Evolutionary conservation across 2,113 vertebrate species (phyloP).

Genomic region (Brachirus orientalis): DNA sequence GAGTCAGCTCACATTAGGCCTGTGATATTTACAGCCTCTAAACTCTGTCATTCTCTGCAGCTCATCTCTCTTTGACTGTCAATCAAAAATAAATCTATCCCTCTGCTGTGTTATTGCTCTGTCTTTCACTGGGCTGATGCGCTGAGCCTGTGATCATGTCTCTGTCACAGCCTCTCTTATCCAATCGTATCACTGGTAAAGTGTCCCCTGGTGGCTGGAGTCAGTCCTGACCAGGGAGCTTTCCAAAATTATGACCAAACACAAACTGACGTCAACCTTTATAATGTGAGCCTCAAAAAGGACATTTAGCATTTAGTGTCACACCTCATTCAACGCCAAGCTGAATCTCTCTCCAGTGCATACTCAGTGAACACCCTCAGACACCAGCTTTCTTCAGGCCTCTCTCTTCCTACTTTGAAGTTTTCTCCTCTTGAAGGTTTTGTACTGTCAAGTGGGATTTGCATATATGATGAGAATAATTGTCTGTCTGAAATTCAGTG

Average conservation of each 20-base stretch:
- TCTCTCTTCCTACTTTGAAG: conserved; percentile 78
- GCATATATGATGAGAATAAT: conserved; percentile 83
- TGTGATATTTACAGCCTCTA: conserved; percentile 40
- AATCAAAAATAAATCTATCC: conserved; percentile 50
- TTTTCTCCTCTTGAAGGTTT: conserved; percentile 72
- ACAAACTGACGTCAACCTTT: conserved; percentile 36
- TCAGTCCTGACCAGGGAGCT: conserved; percentile 27
- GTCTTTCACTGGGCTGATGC: conserved; percentile 20
- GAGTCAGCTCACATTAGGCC: conserved; percentile 20
- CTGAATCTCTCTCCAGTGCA: conserved; percentile 28
- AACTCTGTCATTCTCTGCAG: conserved; percentile 31
- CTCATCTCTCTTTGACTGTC: conserved; percentile 35
- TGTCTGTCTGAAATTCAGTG: conserved; percentile 72
- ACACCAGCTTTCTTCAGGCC: conserved; percentile 59
- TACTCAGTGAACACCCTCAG: conserved; percentile 35
- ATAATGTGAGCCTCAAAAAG: conserved; percentile 15
- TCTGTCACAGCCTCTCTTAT: conserved; percentile 27
- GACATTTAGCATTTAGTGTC: conserved; percentile 44
- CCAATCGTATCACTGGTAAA: conserved; percentile 2
- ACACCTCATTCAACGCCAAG: conserved; percentile 46
- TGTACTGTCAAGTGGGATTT: conserved; percentile 81
- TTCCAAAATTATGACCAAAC: background rate
- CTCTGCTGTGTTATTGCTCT: conserved; percentile 33
- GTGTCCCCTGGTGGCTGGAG: background rate
- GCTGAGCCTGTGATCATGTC: conserved; percentile 18